Base-by-base conservation (phyloP, 2,888 invertebrate genomes). In the Koerneria pararmatus region DNA sequence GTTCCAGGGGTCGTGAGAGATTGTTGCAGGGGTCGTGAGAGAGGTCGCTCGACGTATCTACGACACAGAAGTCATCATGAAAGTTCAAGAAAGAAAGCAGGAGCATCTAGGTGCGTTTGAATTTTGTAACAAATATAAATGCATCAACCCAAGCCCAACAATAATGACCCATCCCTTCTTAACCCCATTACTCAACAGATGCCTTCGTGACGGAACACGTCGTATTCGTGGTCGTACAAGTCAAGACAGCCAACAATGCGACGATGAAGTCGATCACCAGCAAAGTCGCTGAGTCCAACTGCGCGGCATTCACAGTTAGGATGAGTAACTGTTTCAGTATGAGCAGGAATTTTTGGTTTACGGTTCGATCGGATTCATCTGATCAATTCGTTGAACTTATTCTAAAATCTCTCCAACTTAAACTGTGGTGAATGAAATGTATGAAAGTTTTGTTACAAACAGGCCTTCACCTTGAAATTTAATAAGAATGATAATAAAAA, bases 1-100 rank as follows among this genome's bases (percentile, higher is more conserved):
- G n/a, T n/a, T n/a, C n/a, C n/a, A n/a, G n/a, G n/a, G n/a, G n/a
- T n/a, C n/a, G n/a, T n/a, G n/a, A n/a, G 6, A 8, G 24, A 11
- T 51, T 27, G 6, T 3, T 62, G 1, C 93, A 83, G 95, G 95
- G 34, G 94, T 95, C 76, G 94, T 97, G 2, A 93, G 93, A 90
- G 93, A 94, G 5, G 94, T 95, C 35, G 93, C 95, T 49, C 91
- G 91, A 79, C 91, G 92, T 83, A 88, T 95, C 34, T 95, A 95
- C 84, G 90, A 90, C 74, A 91, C 92, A 0, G 93, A 95, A 83
- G 92, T 95, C 27, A 91, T 92, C 81, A 92, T 95, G 78, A 89
- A 91, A 82, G 90, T 95, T 69, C 85, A 92, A 74, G 91, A 92
- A 85, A 89, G 91, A 1, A 84, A 84, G 67, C 92, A 92, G 83